These are phyloP conservation scores for Epizoanthus stellaris DNA, from an alignment of 92 coral and sea anemone genomes.

Conservation along the genomic window DNA sequence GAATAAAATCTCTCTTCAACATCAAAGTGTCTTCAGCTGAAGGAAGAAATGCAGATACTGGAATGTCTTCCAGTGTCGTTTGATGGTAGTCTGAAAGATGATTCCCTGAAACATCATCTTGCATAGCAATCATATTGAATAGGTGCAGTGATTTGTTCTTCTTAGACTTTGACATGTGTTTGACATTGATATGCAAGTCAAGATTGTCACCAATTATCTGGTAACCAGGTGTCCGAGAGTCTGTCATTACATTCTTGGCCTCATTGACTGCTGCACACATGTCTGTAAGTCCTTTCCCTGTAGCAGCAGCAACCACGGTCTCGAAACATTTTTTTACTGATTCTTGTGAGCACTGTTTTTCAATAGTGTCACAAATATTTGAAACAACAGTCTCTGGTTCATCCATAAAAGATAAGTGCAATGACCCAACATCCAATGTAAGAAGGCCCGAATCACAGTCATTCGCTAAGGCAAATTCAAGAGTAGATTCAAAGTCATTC, in stretches of 20 bases:
- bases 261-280: constrained; percentile 9
- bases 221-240: constrained; percentile 28
- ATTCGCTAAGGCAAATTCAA: neutral
- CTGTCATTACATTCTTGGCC: constrained; percentile 10
- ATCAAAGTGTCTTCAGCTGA: constrained; percentile 32
- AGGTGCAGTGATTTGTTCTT: constrained; percentile 51
- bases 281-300: neutral
- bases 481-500: constrained; percentile 1
- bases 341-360: neutral
- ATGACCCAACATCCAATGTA: constrained; percentile 9
- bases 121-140: constrained; percentile 51
- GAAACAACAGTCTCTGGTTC: constrained; percentile 1
- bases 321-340: constrained; percentile 5
- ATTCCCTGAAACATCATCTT: constrained; percentile 48
- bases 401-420: constrained; percentile 29
- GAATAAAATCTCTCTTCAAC: constrained; percentile 55
- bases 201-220: constrained; percentile 59
- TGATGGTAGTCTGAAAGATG: constrained; percentile 51
- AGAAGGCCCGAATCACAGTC: constrained; percentile 7
- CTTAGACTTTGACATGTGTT: constrained; percentile 36
- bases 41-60: constrained; percentile 53
- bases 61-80: constrained; percentile 44
- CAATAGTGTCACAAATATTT: constrained; percentile 1
- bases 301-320: constrained; percentile 14
- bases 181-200: constrained; percentile 53